Base-by-base conservation (phyloP, 1,140 invertebrate genomes). In the Chlorops oryzae region DNA sequence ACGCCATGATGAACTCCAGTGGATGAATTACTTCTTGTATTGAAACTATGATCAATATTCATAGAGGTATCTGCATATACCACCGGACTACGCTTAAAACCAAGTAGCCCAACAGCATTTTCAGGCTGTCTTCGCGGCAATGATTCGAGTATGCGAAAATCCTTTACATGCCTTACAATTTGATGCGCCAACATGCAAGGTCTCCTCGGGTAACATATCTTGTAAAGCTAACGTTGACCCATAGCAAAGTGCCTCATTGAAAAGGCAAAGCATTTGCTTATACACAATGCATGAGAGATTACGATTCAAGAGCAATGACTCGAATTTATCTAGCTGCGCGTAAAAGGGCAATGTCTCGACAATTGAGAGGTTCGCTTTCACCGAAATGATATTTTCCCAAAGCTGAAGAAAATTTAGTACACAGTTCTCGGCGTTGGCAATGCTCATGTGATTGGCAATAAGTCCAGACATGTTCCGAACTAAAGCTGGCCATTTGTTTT, bases 381-480 rank as follows among this genome's bases (percentile, higher is more conserved):
- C 88, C 38, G 88, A 91, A 63, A 93, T 92, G n/a, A 90, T 88
- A 52, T 87, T 86, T 64, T 91, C 87, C 89, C 90, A 92, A 9
- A 92, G 73, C 46, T 85, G 82, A 37, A 92, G 77, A 65, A 92
- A 92, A 20, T 87, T 88, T 28, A 91, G 77, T 39, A 90, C 80
- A 68, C 81, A 83, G 55, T 81, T 81, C 74, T 80, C 81, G 49
- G 78, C 74, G 58, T 80, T 78, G 38, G 77, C 63, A 56, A 78
- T 74, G 68, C 78, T 79, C 69, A 78, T 70, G 72, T 73, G 62
- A 59, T 60, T 7, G 72, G 72, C 63, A 60, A 81, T 78, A 45
- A 83, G 65, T 55, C 75, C 74, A 55, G 80, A 80, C 71, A 81
- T 80, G 58, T 81, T 80, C 54, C 78, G 77, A 13, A 91, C 85